A percentile compares a stretch with the other conserved stretches of the same genome.
Evolutionary conservation across 1,140 invertebrate species (phyloP).

Genomic region (Maconellicoccus hirsutus): DNA sequence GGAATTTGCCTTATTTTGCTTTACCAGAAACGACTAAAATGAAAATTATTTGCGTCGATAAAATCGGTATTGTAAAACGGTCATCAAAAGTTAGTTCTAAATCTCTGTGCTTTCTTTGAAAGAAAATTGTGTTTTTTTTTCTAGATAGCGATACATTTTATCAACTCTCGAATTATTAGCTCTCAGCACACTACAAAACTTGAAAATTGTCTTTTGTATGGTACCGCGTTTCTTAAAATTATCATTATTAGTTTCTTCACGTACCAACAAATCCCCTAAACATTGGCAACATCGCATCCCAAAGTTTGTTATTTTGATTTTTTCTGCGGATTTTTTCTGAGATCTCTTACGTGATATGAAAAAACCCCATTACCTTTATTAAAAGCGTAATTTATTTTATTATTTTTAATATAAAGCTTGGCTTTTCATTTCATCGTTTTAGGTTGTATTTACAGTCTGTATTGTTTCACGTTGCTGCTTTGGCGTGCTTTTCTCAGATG

Average conservation of each 20-base stretch:
- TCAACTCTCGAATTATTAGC: slow-evolving; percentile 12
- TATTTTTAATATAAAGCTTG: background rate
- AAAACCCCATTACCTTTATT: slow-evolving; percentile 18
- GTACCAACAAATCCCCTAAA: slow-evolving; percentile 10
- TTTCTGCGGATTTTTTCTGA: slow-evolving; percentile 6
- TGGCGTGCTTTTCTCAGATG: too few species aligned
- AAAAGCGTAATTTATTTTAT: slow-evolving; percentile 13
- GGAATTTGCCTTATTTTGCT: too few species aligned
- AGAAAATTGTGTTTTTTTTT: background rate
- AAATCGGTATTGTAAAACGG: too few species aligned
- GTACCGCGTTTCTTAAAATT: background rate
- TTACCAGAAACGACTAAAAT: too few species aligned
- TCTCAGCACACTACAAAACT: slow-evolving; percentile 8
- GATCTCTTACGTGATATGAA: slow-evolving; percentile 14
- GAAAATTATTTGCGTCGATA: too few species aligned
- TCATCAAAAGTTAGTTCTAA: too few species aligned
- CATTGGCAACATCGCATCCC: slow-evolving; percentile 14
- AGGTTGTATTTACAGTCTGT: background rate
- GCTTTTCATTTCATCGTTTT: background rate
- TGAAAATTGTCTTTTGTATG: background rate
- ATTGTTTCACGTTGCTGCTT: too few species aligned
- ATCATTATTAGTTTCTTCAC: slow-evolving; percentile 4
- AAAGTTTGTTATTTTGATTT: slow-evolving; percentile 12
- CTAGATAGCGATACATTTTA: slow-evolving; percentile 11
- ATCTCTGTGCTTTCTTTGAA: too few species aligned